A percentile compares a stretch with the other conserved stretches of the same genome.
These are phyloP conservation scores for Azorinus chamasolen DNA, from an alignment of 2,888 invertebrate genomes.

Conservation along the genomic window DNA sequence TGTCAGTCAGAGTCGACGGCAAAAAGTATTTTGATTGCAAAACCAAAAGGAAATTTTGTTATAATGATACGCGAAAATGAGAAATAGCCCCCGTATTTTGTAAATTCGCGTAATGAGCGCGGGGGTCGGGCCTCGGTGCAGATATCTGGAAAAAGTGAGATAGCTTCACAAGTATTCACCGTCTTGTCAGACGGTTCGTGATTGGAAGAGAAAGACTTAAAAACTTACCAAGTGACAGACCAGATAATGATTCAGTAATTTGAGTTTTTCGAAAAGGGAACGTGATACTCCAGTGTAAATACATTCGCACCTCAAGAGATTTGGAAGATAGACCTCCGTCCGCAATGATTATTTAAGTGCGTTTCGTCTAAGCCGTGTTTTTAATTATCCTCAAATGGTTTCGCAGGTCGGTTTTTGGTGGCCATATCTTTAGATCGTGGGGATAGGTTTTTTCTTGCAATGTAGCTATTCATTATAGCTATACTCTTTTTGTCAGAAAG, in stretches of 20 bases:
- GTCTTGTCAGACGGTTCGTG: not conserved
- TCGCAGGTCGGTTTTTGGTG: too few species aligned
- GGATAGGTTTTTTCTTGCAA: too few species aligned
- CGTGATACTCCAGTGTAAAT: slow-evolving; percentile 11
- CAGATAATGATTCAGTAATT: slow-evolving; percentile 27
- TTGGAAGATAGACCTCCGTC: slow-evolving; percentile 15
- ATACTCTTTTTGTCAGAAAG: too few species aligned
- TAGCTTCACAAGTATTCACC: slow-evolving; percentile 1
- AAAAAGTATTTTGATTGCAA: slow-evolving; percentile 63
- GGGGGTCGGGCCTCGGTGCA: slow-evolving; percentile 36
- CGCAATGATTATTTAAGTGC: slow-evolving; percentile 42
- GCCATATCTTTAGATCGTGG: too few species aligned
- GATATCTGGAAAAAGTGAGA: slow-evolving; percentile 63
- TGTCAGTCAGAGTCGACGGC: slow-evolving; percentile 53
- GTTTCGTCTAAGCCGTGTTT: too few species aligned
- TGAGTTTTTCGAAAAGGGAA: slow-evolving; percentile 20
- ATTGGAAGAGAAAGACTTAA: slow-evolving; percentile 20
- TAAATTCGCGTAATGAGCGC: slow-evolving; percentile 47
- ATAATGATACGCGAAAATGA: slow-evolving; percentile 52
- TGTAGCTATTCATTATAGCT: too few species aligned
- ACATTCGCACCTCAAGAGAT: slow-evolving; percentile 8
- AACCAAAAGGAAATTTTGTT: slow-evolving; percentile 54
- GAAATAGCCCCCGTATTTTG: slow-evolving; percentile 37
- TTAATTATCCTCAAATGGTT: too few species aligned
- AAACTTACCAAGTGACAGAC: slow-evolving; percentile 36